These are phyloP conservation scores for Neodiprion fabricii DNA, from an alignment of 1,140 invertebrate species.

Conservation along the genomic window DNA sequence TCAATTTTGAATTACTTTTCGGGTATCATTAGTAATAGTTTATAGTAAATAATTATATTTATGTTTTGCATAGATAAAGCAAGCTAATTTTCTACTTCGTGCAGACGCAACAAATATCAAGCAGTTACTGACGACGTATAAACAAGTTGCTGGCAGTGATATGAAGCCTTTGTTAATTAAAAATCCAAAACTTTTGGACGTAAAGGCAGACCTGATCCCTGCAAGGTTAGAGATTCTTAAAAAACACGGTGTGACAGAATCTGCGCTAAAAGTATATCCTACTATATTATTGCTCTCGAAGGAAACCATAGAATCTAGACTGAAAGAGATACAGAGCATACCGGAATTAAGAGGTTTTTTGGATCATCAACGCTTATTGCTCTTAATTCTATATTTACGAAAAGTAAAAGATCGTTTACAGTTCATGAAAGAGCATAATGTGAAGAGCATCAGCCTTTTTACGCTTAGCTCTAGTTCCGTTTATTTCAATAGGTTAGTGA, in stretches of 20 bases:
- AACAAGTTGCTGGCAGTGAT: not conserved
- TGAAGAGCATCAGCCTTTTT: not conserved
- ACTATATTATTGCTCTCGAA: not conserved
- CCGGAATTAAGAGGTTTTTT: not conserved
- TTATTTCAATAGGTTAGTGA: not conserved
- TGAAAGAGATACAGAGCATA: not conserved
- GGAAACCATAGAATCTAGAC: not conserved
- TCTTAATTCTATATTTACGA: not conserved
- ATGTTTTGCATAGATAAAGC: not conserved
- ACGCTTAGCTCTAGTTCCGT: not conserved
- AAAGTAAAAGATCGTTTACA: not conserved
- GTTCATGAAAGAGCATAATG: not conserved
- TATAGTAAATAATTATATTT: not conserved
- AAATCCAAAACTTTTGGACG: not conserved
- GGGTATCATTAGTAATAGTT: not conserved
- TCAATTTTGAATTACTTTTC: not conserved
- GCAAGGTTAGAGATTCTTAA: not conserved
- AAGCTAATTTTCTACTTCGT: not conserved
- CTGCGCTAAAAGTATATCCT: not conserved
- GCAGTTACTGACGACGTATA: not conserved
- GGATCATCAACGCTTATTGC: not conserved
- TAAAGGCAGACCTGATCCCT: not conserved
- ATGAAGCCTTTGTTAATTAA: not conserved
- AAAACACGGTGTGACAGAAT: not conserved
- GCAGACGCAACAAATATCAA: not conserved